phyloP scores from a whole-genome alignment of 2,888 invertebrate species.

The Drosophila cracens region DNA sequence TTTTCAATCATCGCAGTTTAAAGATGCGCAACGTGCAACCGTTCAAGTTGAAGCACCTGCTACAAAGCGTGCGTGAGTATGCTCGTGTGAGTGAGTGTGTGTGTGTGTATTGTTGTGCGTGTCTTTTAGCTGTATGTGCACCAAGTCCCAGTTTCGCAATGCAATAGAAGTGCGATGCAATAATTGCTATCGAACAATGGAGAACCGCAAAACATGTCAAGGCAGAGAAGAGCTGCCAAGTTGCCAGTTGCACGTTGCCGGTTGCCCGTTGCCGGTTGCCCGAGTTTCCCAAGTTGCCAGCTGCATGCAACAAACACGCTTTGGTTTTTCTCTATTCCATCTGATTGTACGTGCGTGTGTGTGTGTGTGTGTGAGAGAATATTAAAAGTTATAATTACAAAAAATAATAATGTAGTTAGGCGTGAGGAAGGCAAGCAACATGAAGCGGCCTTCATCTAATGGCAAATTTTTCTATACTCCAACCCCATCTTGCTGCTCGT shows the following conservation, averaged over 20 bases:
- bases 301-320: slow-evolving; percentile 21
- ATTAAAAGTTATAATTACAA: slow-evolving; percentile 78
- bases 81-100: slow-evolving; percentile 23
- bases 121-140: slow-evolving; percentile 22
- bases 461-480: background rate
- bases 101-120: slow-evolving; percentile 30
- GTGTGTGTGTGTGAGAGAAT: slow-evolving; percentile 49
- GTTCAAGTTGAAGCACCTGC: slow-evolving; percentile 74
- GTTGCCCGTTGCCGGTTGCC: slow-evolving; percentile 9
- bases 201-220: slow-evolving; percentile 44
- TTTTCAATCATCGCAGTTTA: slow-evolving; percentile 78
- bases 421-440: slow-evolving; percentile 34
- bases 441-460: slow-evolving; percentile 55
- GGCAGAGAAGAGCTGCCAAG: slow-evolving; percentile 19
- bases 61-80: slow-evolving; percentile 34
- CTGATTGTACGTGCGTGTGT: background rate
- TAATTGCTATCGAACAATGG: slow-evolving; percentile 78
- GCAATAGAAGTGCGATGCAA: slow-evolving; percentile 77
- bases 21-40: slow-evolving; percentile 76
- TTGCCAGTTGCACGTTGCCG: background rate
- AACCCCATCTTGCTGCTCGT: slow-evolving; percentile 5
- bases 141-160: slow-evolving; percentile 43
- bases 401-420: slow-evolving; percentile 22
- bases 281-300: slow-evolving; percentile 16
- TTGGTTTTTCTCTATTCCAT: background rate